Evolutionary conservation across 2,888 invertebrate species (phyloP), one percentile per base, ranked within the genome.

Genomic region (Oligia fasciuncula): DNA sequence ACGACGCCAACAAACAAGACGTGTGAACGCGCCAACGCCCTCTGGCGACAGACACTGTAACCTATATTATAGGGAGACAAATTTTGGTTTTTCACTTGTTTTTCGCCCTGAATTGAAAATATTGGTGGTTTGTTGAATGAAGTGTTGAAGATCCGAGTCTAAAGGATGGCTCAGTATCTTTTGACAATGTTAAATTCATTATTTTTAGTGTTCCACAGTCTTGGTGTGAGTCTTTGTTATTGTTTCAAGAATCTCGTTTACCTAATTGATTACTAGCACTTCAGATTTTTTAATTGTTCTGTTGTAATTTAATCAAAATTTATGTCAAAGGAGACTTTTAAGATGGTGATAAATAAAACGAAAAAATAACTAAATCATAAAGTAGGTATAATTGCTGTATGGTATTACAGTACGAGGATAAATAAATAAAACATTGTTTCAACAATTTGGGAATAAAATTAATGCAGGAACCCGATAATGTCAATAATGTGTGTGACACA

Each of bases 21-120:
- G 93, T 94, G 94, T 93, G 93, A 94, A 93, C 91, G 91, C 90
- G 88, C 73, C 79, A 82, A 76, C 89, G 88, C 91, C 88, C 89
- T 88, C 87, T 90, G 77, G 89, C 88, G 89, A 86, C 88, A 86
- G 84, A 83, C 77, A 54, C 74, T 85, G 86, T 90, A 90, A 91
- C 91, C 89, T 83, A 90, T 83, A 90, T 89, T 40, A 77, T 75
- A 81, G 62, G 43, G 57, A 72, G 51, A 69, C 68, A 77, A 77
- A 77, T 81, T 87, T 73, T 82, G 54, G 62, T 66, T 83, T 73
- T 80, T 79, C 60, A 81, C 65, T 85, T 81, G 71, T 72, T 72
- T 68, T 60, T 35, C 13, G 73, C 9, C 11, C 5, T 6, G 40
- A 60, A 73, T 62, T 60, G 2, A 35, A 63, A 29, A 51, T 35